Evolutionary conservation across 2,797 vertebrate species (phyloP), one percentile per base, ranked within the genome.

Genomic region (Chanos chanos): DNA sequence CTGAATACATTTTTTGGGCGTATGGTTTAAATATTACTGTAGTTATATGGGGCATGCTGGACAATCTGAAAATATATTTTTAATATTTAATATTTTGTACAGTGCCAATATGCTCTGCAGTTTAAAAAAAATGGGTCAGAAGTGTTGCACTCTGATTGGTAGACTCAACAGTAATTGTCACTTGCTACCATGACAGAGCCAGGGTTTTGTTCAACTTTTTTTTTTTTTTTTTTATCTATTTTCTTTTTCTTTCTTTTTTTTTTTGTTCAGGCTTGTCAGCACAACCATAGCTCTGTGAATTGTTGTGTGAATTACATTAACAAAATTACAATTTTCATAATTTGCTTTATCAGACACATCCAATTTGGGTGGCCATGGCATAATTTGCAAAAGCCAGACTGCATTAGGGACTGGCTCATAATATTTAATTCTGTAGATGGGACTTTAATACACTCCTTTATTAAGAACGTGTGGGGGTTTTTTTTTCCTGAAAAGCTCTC

Each of bases 381-480:
- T 72, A 68, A 68, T 78, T 69, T 69, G 70, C 61, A 76, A 68
- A 57, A 61, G 49, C 65, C 64, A 64, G 74, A 71, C 72, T 55
- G 66, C 63, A 36, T 60, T 45, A 75, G 76, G 61, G 61, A 70
- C 66, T 77, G 48, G 34, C 12, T 68, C 73, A 71, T 58, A 71
- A 76, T 76, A 71, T 62, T 71, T 77, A 82, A 82, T 64, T 76
- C 68, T 60, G 19, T 57, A 73, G 72, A 77, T 83, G 77, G 84
- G 74, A 64, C 31, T 9, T 45, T 84, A 78, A 84, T 84, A 61
- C 77, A 71, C 62, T 78, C 77, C 80, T 83, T 79, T 81, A 85
- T 86, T 85, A 84, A 78, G n/a, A n/a, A n/a, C n/a, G n/a, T n/a
- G n/a, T n/a, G n/a, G n/a, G n/a, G n/a, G n/a, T n/a, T n/a, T n/a